A percentile compares a stretch with the other conserved stretches of the same genome.
Evolutionary conservation across 1,140 invertebrate species (phyloP).

Genomic region (Asobara japonica): DNA sequence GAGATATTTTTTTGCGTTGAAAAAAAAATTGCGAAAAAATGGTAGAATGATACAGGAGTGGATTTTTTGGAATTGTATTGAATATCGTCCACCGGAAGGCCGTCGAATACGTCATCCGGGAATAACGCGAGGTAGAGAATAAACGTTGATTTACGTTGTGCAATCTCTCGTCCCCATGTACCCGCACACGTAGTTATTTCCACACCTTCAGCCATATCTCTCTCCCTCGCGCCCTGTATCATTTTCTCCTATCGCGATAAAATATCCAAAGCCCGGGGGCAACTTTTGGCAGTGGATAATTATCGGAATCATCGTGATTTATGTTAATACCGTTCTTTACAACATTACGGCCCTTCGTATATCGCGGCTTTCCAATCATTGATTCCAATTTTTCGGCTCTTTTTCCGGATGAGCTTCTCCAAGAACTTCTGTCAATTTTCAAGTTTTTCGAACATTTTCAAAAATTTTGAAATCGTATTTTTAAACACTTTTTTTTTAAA

Average conservation of each 20-base stretch:
- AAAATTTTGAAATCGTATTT: no score
- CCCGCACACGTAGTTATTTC: neutral
- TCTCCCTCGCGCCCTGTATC: neutral
- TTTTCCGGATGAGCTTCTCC: no score
- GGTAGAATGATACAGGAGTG: no score
- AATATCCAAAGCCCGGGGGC: neutral
- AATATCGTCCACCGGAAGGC: neutral
- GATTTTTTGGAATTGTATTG: neutral
- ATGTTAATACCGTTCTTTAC: constrained; percentile 24
- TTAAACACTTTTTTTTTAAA: no score
- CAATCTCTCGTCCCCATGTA: neutral
- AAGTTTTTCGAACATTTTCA: no score
- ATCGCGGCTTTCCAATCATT: neutral
- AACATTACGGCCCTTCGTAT: neutral
- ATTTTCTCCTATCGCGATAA: neutral
- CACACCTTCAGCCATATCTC: neutral
- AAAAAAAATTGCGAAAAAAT: no score
- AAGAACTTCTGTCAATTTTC: no score
- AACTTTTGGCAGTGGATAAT: constrained; percentile 25
- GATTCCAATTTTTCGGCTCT: neutral
- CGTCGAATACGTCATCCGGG: neutral
- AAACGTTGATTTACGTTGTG: constrained; percentile 1
- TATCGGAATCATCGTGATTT: constrained; percentile 25
- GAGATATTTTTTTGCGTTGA: no score
- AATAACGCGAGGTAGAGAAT: neutral